Conservation (phyloP, 2,113 vertebrate genomes). For the Apodemus sylvaticus region DNA sequence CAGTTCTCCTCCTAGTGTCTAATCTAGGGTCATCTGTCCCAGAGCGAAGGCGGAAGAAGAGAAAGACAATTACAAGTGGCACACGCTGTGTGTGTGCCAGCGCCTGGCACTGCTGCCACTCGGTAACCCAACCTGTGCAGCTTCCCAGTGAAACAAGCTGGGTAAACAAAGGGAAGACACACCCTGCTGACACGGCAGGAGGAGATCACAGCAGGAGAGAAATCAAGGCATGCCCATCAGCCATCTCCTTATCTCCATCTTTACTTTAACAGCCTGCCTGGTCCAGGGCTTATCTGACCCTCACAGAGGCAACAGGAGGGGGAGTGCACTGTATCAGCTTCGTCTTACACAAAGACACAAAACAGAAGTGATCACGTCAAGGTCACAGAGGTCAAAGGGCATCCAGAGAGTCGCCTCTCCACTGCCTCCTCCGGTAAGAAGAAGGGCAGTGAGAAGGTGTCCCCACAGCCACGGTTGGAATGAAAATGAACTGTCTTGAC, state of each 20-base stretch:
- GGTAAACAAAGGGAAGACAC: constrained; percentile 12
- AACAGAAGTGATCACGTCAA: not conserved
- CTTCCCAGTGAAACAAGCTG: constrained; percentile 12
- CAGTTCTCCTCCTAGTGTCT: not conserved
- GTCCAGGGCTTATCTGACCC: not conserved
- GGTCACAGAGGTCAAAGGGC: not conserved
- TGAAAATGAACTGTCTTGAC: not conserved
- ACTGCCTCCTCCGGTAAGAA: not conserved
- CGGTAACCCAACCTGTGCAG: not conserved
- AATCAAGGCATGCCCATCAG: not conserved
- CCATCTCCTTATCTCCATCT: not conserved
- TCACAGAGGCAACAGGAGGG: not conserved
- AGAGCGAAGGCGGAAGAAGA: constrained; percentile 15
- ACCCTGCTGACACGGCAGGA: not conserved
- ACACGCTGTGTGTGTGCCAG: not conserved
- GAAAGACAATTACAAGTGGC: not conserved
- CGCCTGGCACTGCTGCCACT: not conserved
- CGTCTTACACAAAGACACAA: not conserved
- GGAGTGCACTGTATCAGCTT: not conserved
- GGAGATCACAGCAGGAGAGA: not conserved
- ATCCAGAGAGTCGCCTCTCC: not conserved
- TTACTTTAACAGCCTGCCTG: not conserved
- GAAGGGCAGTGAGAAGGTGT: not conserved
- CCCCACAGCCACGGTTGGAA: not conserved
- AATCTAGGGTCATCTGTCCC: not conserved